phyloP scores from a whole-genome alignment of 2,888 invertebrate genomes.

The Epirrhoe alternata region DNA sequence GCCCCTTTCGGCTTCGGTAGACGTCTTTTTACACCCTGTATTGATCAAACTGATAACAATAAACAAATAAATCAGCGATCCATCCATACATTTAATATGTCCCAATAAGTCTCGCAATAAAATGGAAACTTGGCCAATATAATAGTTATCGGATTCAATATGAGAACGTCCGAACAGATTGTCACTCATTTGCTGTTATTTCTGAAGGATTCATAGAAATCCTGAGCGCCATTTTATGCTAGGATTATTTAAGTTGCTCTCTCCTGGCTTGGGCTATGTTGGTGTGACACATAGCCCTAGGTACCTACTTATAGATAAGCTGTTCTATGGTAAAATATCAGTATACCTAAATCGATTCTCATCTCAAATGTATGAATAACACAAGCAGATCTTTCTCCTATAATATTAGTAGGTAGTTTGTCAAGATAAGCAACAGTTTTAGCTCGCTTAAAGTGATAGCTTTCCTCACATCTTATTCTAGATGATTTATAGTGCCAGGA shows the following conservation, averaged over 20 bases:
- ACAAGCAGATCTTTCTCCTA: too few relatives aligned
- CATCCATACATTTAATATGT: not conserved
- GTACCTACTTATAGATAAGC: too few relatives aligned
- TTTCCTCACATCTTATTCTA: too few relatives aligned
- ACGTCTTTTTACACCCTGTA: too few relatives aligned
- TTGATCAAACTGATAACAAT: not conserved
- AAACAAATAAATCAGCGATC: not conserved
- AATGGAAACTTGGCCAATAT: not conserved
- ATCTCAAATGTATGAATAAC: too few relatives aligned
- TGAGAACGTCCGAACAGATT: conserved; percentile 6
- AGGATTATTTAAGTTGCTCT: not conserved
- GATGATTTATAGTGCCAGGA: too few relatives aligned
- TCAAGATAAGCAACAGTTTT: not conserved
- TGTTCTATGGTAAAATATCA: too few relatives aligned
- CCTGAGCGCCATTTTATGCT: not conserved
- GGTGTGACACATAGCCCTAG: too few relatives aligned
- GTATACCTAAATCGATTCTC: too few relatives aligned
- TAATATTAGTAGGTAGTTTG: not conserved
- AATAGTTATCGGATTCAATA: not conserved
- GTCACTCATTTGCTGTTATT: not conserved
- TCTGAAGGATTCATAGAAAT: not conserved
- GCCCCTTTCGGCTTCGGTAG: too few relatives aligned
- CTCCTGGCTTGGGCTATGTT: too few relatives aligned
- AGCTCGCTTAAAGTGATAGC: too few relatives aligned
- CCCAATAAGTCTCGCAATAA: not conserved